A percentile compares a stretch with the other conserved stretches of the same genome.
Evolutionary conservation across 2,888 invertebrate species (phyloP).

Genomic region (Isotomurus palustris): DNA sequence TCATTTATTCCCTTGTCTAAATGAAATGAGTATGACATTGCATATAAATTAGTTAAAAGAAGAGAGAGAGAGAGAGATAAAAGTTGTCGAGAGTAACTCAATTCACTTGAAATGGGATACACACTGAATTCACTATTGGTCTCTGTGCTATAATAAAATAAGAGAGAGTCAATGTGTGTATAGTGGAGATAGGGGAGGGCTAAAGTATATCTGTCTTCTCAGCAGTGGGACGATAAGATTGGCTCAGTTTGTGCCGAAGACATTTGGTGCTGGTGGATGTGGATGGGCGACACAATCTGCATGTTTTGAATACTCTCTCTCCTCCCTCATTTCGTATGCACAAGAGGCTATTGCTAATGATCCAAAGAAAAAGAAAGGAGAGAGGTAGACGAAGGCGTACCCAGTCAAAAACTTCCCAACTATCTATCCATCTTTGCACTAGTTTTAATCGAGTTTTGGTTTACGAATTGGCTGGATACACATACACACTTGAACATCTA

Average conservation of each 20-base stretch:
- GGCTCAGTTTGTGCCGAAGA: neutral
- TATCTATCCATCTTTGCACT: neutral
- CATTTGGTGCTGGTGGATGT: too few relatives aligned
- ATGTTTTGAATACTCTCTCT: neutral
- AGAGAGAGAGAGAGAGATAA: slow-evolving; percentile 5
- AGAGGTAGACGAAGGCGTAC: neutral
- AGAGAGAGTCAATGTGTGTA: too few relatives aligned
- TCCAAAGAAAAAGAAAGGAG: neutral
- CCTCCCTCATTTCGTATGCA: slow-evolving; percentile 7
- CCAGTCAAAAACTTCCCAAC: too few relatives aligned
- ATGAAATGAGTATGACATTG: slow-evolving; percentile 13
- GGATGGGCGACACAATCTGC: too few relatives aligned
- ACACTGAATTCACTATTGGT: too few relatives aligned
- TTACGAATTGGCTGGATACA: slow-evolving; percentile 3
- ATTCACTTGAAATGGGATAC: slow-evolving; percentile 8
- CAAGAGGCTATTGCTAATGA: slow-evolving; percentile 7
- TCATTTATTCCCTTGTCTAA: neutral
- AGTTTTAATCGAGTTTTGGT: slow-evolving; percentile 13
- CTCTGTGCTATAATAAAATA: too few relatives aligned
- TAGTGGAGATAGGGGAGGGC: too few relatives aligned
- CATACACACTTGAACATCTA: too few relatives aligned
- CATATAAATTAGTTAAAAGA: slow-evolving; percentile 12
- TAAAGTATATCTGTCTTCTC: neutral
- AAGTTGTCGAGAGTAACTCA: slow-evolving; percentile 10
- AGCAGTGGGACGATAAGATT: neutral